phyloP scores from a whole-genome alignment of 2,113 vertebrate species.

The Herpailurus yagouaroundi region DNA sequence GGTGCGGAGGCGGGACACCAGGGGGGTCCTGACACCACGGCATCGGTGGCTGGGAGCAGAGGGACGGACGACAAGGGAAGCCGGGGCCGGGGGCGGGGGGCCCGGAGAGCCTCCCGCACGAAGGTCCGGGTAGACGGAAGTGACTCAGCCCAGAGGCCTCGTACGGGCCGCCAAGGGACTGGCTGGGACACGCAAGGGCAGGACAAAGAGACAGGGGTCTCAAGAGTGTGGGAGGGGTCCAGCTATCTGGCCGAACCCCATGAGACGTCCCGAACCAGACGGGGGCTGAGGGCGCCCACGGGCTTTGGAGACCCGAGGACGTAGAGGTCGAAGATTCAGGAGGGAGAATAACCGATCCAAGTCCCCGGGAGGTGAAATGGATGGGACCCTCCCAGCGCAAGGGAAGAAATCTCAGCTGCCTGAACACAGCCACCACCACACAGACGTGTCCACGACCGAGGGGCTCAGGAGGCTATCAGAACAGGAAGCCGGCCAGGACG shows the following conservation, averaged over 20 bases:
- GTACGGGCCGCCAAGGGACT: rapidly evolving
- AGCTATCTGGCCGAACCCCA: rapidly evolving
- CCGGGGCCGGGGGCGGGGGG: background rate
- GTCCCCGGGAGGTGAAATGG: rapidly evolving
- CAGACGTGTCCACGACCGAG: rapidly evolving
- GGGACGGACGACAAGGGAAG: rapidly evolving
- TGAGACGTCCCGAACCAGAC: rapidly evolving
- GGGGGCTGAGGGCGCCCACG: rapidly evolving
- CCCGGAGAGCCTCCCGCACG: rapidly evolving
- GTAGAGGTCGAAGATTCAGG: background rate
- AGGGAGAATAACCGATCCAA: no score
- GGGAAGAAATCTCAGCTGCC: background rate
- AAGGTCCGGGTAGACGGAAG: rapidly evolving
- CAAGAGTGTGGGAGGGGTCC: rapidly evolving
- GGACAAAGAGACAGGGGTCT: rapidly evolving
- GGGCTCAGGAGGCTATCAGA: background rate
- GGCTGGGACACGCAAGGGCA: rapidly evolving
- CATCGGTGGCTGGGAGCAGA: rapidly evolving
- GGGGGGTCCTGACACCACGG: rapidly evolving
- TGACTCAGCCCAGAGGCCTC: rapidly evolving
- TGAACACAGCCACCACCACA: rapidly evolving
- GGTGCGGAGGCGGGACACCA: background rate
- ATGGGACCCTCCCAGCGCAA: rapidly evolving
- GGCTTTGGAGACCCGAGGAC: background rate
- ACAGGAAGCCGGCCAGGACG: rapidly evolving